Evolutionary conservation across 2,113 vertebrate genomes (phyloP).

Genomic region (Cettia cetti): DNA sequence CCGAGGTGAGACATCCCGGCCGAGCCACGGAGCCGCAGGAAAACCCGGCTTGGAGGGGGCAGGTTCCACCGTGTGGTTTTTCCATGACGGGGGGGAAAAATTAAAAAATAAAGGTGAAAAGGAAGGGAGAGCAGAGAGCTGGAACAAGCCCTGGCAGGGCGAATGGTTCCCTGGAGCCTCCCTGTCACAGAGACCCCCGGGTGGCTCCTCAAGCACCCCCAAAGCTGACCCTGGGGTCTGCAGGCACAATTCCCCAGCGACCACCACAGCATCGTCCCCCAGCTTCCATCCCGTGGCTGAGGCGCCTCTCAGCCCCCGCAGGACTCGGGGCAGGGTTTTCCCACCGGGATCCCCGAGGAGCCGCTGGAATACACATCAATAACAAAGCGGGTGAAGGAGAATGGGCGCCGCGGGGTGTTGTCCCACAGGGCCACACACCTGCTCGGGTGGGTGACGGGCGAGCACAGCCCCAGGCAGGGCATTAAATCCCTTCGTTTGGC

Average conservation of each 20-base stretch:
- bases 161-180: neutral
- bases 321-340: neutral
- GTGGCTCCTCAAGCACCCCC: neutral
- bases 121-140: neutral
- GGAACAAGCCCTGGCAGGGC: neutral
- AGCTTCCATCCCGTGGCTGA: neutral
- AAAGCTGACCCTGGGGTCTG: neutral
- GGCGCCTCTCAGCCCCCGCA: neutral
- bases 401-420: fast-evolving
- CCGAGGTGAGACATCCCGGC: conserved; percentile 46
- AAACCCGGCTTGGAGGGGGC: neutral
- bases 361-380: fast-evolving
- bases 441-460: fast-evolving
- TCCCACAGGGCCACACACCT: fast-evolving
- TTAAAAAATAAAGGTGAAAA: neutral
- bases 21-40: neutral
- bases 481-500: neutral
- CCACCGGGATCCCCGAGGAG: fast-evolving
- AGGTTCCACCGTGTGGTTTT: neutral
- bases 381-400: fast-evolving
- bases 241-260: neutral
- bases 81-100: neutral
- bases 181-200: neutral
- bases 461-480: neutral
- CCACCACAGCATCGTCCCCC: fast-evolving